Base-by-base conservation (phyloP, 2,888 invertebrate species). In the Ectropis crepuscularia region DNA sequence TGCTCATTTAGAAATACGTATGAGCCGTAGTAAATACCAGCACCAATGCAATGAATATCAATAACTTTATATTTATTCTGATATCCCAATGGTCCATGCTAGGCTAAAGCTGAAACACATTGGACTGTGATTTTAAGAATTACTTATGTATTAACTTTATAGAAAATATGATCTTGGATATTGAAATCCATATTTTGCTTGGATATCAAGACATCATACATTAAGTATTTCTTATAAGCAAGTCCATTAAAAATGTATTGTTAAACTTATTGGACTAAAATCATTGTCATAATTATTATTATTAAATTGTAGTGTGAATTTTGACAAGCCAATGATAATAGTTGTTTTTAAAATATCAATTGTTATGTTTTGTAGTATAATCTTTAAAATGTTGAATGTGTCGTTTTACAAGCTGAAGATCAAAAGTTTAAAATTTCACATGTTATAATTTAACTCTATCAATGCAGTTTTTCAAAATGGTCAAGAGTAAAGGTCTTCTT, bases 71-170 rank as follows among this genome's bases (percentile, higher is more conserved):
- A 48, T 60, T 28, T 28, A 28, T 28, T 28, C 42, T 11, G 37
- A 47, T 43, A 42, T 57, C 67, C 71, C 63, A 65, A 74, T 70
- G 67, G 64, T 67, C 69, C 80, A 78, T 79, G 77, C 80, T 73
- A 74, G 60, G 65, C 72, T 63, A 55, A 62, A 72, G 71, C 70
- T 65, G 58, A 65, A 68, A 68, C 63, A 65, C 63, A 63, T 48
- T 46, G 43, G 60, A 57, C 60, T 6, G 36, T 55, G 54, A 51
- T 51, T 57, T 53, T 61, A 65, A 60, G 57, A 46, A 60, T 47
- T 51, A 65, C 57, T 9, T 54, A 53, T 53, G 42, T 41, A 41
- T 41, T 5, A 6, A n/a, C n/a, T 10, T 9, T 41, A 7, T 41
- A 6, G 5, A 41, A 6, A 9, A 6, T 41, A 9, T 41, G 10